A percentile compares a stretch with the other conserved stretches of the same genome.
These are phyloP conservation scores for Rana temporaria DNA, from an alignment of 2,113 vertebrate genomes.

Conservation along the genomic window DNA sequence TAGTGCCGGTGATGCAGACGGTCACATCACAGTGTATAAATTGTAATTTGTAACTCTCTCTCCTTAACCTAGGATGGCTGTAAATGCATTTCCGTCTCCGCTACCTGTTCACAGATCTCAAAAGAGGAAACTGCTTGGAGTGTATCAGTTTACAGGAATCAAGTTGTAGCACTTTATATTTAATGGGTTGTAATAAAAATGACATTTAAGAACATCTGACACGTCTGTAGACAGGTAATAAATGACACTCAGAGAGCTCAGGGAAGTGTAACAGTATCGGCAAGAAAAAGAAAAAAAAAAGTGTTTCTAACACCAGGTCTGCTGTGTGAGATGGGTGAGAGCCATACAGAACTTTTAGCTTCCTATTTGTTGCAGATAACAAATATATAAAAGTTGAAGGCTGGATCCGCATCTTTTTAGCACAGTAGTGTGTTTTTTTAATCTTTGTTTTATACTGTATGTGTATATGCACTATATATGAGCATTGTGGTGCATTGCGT, in stretches of 20 bases:
- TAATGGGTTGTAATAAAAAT: constrained; percentile 46
- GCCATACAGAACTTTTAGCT: too few relatives aligned
- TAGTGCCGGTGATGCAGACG: too few relatives aligned
- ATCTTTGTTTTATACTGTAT: too few relatives aligned
- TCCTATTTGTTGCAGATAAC: too few relatives aligned
- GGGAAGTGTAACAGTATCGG: constrained; percentile 16
- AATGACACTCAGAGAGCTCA: background rate
- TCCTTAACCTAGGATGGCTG: background rate
- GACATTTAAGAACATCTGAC: constrained; percentile 41
- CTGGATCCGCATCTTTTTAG: too few relatives aligned
- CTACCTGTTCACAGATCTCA: background rate
- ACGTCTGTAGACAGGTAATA: constrained; percentile 26
- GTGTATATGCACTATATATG: too few relatives aligned
- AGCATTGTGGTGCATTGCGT: too few relatives aligned
- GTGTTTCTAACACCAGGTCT: background rate
- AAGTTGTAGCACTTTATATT: constrained; percentile 19
- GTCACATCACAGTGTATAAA: too few relatives aligned
- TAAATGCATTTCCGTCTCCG: background rate
- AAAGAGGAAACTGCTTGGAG: background rate
- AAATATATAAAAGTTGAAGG: too few relatives aligned
- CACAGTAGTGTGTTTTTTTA: too few relatives aligned
- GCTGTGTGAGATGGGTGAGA: too few relatives aligned
- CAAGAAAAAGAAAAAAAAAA: background rate
- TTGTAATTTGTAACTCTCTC: constrained; percentile 6
- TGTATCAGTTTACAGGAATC: constrained; percentile 26